Evolutionary conservation across 2,888 invertebrate species (phyloP), one percentile per base, ranked within the genome.

Genomic region (Chirona hameri): DNA sequence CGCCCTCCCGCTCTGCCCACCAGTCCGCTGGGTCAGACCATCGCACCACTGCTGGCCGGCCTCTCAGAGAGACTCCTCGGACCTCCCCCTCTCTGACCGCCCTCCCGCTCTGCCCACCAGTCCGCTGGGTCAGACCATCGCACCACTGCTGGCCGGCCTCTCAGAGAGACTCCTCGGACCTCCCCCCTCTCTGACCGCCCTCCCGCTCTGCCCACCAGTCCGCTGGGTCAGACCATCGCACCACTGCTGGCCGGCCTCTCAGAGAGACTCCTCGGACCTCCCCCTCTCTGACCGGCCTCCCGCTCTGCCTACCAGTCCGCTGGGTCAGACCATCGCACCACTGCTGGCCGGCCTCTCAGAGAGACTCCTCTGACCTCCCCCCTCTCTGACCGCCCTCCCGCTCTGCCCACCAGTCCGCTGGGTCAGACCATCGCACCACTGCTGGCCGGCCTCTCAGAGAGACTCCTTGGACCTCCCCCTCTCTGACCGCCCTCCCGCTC

Each of bases 21-120:
- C 82, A 85, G 84, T 18, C 85, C 84, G 60, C 83, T 85, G 52
- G 84, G 84, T 48, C 84, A 83, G 83, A 82, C 83, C 52, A 80
- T 84, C n/a, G 82, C 83, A 1, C 85, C 84, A 21, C 82, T 85
- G 83, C 79, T 84, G 82, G 79, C 82, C 31, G 80, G 81, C 69
- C 52, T 84, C 1, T 80, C 80, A 80, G 55, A 52, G 80, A 1
- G 52, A 14, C 52, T 15, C 52, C 27, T 27, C n/a, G 3, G 55
- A 48, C 80, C n/a, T n/a, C n/a, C n/a, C n/a, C n/a, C n/a, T n/a
- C 80, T 18, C 12, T 12, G 27, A 24, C 39, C 0, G 80, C n/a
- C n/a, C n/a, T n/a, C 60, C 72, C 46, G 21, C 69, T 10, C 39
- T 79, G 24, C 12, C 69, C 80, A 10, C 15, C 82, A 85, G 84